Percentiles rank a stretch among this genome's conserved stretches.
phyloP scores from a whole-genome alignment of 2,113 vertebrate species.

The Sinocyclocheilus anophthalmus region DNA sequence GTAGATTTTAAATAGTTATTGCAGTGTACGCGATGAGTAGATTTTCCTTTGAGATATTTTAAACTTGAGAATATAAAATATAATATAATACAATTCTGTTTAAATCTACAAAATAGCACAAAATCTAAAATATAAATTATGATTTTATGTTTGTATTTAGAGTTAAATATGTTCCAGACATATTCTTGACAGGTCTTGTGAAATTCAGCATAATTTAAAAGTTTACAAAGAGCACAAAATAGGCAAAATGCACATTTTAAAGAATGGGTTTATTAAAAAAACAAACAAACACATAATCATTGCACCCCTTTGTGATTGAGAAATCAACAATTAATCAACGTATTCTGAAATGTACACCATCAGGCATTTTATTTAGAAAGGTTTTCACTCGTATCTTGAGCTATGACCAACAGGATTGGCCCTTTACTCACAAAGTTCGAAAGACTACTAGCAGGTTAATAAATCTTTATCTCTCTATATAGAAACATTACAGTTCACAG shows the following conservation, averaged over 20 bases:
- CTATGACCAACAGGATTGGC: neutral
- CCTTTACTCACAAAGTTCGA: neutral
- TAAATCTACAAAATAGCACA: neutral
- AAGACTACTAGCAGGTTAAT: neutral
- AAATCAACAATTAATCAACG: neutral
- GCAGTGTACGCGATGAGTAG: neutral
- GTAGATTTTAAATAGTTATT: neutral
- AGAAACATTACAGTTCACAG: neutral
- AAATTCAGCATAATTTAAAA: neutral
- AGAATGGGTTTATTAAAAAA: neutral
- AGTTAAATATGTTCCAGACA: neutral
- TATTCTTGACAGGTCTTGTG: neutral
- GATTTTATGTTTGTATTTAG: neutral
- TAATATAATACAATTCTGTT: neutral
- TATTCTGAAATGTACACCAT: neutral
- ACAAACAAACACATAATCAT: neutral
- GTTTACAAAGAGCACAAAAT: neutral
- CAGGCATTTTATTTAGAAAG: neutral
- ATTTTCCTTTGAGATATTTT: neutral
- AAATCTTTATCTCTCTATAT: neutral
- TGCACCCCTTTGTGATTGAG: neutral
- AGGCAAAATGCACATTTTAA: neutral
- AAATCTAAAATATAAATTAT: neutral
- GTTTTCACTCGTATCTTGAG: neutral
- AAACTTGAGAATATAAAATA: neutral